These are phyloP conservation scores for Philhelius pedissequus DNA, from an alignment of 2,888 invertebrate genomes.

Conservation along the genomic window DNA sequence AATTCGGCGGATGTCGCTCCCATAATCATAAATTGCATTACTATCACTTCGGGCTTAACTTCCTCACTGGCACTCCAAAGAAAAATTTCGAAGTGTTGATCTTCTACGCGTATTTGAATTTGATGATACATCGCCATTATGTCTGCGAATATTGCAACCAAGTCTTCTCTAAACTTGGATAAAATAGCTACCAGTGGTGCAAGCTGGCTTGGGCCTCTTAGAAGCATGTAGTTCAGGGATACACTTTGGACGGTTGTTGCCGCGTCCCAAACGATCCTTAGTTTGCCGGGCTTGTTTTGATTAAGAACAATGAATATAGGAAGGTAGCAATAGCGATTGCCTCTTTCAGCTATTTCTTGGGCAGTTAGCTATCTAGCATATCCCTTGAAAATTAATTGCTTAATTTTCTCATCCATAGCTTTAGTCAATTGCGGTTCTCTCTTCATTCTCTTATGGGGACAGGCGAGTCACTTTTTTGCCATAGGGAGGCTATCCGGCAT, in stretches of 20 bases:
- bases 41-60: background rate
- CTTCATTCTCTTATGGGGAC: background rate
- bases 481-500: background rate
- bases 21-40: background rate
- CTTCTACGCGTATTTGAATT: background rate
- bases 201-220: background rate
- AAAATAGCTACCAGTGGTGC: background rate
- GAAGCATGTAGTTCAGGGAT: background rate
- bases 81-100: background rate
- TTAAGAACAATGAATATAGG: background rate
- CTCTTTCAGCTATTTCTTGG: background rate
- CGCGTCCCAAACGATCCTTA: background rate
- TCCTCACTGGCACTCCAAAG: background rate
- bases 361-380: background rate
- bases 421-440: background rate
- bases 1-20: background rate
- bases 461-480: background rate
- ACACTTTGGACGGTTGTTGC: background rate
- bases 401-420: background rate
- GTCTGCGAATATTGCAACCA: background rate
- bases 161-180: background rate
- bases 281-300: background rate
- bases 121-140: slow-evolving; percentile 6
- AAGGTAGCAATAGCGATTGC: background rate
- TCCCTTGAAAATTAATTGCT: background rate